Evolutionary conservation across 2,888 invertebrate genomes (phyloP).

Genomic region (Priocnemis perturbator): DNA sequence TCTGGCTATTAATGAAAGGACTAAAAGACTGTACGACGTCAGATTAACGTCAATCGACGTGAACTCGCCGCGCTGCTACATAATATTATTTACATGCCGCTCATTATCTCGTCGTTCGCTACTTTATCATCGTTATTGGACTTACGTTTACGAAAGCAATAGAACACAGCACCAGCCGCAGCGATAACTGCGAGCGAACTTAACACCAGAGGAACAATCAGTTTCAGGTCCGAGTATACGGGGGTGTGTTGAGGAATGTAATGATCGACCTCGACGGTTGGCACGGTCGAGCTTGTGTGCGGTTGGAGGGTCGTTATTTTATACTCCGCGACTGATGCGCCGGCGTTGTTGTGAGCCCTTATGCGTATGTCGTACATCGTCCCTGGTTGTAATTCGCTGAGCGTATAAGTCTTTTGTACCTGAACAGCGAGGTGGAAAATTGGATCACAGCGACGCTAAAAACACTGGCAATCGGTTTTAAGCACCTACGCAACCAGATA

Average conservation of each 20-base stretch:
- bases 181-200: conserved; percentile 72
- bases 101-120: too few relatives aligned
- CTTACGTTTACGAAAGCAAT: conserved; percentile 74
- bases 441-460: neutral
- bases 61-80: too few relatives aligned
- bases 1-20: too few relatives aligned
- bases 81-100: too few relatives aligned
- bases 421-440: conserved; percentile 39
- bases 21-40: too few relatives aligned
- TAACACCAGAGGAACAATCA: conserved; percentile 71
- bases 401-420: conserved; percentile 86
- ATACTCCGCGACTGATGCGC: conserved; percentile 87
- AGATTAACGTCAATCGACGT: too few relatives aligned
- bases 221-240: conserved; percentile 70
- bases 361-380: conserved; percentile 76
- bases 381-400: conserved; percentile 85
- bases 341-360: conserved; percentile 89
- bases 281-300: conserved; percentile 80
- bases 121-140: conserved; percentile 2
- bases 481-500: too few relatives aligned
- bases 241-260: conserved; percentile 71
- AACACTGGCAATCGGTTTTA: too few relatives aligned
- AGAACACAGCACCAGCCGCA: conserved; percentile 72
- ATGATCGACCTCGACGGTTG: conserved; percentile 70
- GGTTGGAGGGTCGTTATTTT: conserved; percentile 89